Percentiles rank a stretch among this genome's conserved stretches.
Evolutionary conservation across 2,888 invertebrate genomes (phyloP).

Genomic region (Chydorus sphaericus): DNA sequence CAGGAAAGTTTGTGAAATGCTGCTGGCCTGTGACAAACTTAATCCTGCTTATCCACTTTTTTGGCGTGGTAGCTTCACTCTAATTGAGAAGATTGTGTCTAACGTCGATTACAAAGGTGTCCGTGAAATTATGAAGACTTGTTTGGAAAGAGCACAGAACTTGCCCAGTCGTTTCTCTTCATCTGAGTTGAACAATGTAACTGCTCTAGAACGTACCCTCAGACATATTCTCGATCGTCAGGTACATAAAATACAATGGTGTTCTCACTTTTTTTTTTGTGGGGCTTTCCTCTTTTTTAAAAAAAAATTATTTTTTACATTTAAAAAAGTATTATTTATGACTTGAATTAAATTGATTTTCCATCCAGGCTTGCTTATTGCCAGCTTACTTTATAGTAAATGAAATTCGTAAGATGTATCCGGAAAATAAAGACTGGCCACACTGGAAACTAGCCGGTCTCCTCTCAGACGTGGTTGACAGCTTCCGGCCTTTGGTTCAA

Average conservation of each 20-base stretch:
- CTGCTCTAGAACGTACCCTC: conserved; percentile 64
- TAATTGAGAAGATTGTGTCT: conserved; percentile 70
- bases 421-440: conserved; percentile 64
- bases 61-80: conserved; percentile 75
- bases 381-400: conserved; percentile 92
- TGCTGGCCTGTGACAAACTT: conserved; percentile 70
- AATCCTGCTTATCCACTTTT: conserved; percentile 63
- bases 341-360: too few relatives aligned
- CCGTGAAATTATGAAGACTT: conserved; percentile 71
- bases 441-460: conserved; percentile 85
- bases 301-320: too few relatives aligned
- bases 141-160: conserved; percentile 72
- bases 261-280: too few relatives aligned
- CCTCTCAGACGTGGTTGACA: conserved; percentile 77
- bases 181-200: conserved; percentile 62
- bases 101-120: conserved; percentile 93
- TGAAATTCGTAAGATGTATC: conserved; percentile 79
- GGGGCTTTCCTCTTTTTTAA: too few relatives aligned
- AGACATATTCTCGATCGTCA: conserved; percentile 83
- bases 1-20: conserved; percentile 75
- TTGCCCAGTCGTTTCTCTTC: conserved; percentile 65
- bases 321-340: too few relatives aligned
- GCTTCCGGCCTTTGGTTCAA: conserved; percentile 83
- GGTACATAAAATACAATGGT: too few relatives aligned
- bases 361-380: conserved; percentile 68